Evolutionary conservation across 2,888 invertebrate species (phyloP).

Genomic region (Taenaris catops): DNA sequence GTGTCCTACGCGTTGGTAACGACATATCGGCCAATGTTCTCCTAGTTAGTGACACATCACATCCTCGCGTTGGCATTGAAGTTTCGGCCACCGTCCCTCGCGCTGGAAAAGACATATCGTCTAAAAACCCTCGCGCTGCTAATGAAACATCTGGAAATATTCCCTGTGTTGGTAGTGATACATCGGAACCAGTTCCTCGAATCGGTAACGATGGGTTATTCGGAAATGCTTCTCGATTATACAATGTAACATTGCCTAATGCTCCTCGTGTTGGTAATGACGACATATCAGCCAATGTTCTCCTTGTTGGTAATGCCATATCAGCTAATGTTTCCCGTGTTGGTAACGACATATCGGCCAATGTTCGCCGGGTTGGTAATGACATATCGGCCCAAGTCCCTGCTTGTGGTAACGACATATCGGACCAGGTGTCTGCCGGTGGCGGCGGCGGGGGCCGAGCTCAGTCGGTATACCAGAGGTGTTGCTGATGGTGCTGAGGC

Average conservation of each 20-base stretch:
- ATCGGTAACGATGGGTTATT: no score
- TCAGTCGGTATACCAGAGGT: conserved; percentile 31
- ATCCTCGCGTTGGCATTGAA: not conserved
- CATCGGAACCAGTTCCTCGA: not conserved
- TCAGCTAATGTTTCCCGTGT: not conserved
- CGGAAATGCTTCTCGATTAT: no score
- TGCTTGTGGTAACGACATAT: not conserved
- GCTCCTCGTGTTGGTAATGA: not conserved
- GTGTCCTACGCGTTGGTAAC: not conserved
- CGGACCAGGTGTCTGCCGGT: conserved; percentile 1
- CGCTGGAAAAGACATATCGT: not conserved
- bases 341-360: not conserved
- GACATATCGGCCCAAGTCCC: not conserved
- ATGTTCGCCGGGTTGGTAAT: not conserved
- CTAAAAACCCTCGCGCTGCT: not conserved
- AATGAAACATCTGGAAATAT: not conserved
- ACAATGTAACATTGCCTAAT: no score
- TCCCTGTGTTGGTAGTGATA: not conserved
- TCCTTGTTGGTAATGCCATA: not conserved
- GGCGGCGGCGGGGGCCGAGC: not conserved
- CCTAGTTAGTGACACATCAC: no score
- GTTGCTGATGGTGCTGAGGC: conserved; percentile 38
- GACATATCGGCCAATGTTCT: no score
- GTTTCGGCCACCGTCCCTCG: not conserved
- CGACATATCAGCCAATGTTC: not conserved